Evolutionary conservation across 2,113 vertebrate species (phyloP), one percentile per base, ranked within the genome.

Genomic region (Heterochromis multidens): DNA sequence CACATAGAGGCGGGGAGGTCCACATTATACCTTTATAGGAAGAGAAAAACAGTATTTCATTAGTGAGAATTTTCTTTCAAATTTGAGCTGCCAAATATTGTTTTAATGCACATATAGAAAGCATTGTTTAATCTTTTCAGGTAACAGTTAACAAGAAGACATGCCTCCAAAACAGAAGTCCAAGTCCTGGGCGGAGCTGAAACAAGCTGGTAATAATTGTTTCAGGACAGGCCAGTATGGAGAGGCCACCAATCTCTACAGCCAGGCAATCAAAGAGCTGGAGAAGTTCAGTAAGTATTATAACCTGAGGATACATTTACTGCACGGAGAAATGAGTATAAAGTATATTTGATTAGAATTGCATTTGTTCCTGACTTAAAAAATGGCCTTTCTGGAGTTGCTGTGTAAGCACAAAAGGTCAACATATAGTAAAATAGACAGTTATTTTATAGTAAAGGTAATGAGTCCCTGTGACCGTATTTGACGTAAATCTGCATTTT

Each of bases 191-290:
- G 65, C 92, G 4, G 94, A 93, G 13, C 89, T 98, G 87, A 97
- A 97, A 72, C 93, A 96, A 76, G 93, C 96, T 21, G 98, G 97
- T 3, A 99, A 98, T 67, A 95, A 97, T 16, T 92, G 95, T 86
- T 98, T 99, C 92, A 97, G 96, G 91, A 95, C 92, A 46, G 97
- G 98, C 54, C 98, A 98, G 94, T 99, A 98, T 37, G 95, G 96
- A 31, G 96, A 98, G 59, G 97, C 98, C 60, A 92, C 95, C 2
- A 35, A 13, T n/a, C 79, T 96, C 3, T 99, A 99, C 95, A 95
- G 93, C 82, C 96, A 96, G 61, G 97, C 97, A 8, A 97, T 98
- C 93, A 92, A 57, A 72, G 61, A 94, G 82, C 91, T 98, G 88
- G 96, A 97, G 87, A 95, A 94, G 79, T 84, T 92, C 87, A 96